Conservation (phyloP, 2,113 vertebrate genomes). For the Stercorarius parasiticus region DNA sequence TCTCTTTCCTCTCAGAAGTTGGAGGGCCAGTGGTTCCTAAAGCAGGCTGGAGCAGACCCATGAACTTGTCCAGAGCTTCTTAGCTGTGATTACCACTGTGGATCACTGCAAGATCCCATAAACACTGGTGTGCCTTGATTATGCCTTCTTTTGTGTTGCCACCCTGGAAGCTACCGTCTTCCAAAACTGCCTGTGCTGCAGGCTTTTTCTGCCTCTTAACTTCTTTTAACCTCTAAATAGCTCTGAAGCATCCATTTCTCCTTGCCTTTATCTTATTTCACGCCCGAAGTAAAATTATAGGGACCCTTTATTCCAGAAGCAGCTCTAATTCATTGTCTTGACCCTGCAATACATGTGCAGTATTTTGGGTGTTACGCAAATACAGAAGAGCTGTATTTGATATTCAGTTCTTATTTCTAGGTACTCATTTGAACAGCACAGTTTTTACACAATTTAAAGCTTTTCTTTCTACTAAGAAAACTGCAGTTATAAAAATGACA, state of each 20-base stretch:
- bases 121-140: not conserved
- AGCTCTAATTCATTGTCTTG: not conserved
- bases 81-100: not conserved
- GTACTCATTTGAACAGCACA: not conserved
- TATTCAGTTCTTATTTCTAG: not conserved
- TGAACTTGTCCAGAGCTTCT: not conserved
- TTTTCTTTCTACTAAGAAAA: not conserved
- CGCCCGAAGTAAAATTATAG: not conserved
- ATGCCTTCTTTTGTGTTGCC: not conserved
- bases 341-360: not conserved
- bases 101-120: not conserved
- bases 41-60: not conserved
- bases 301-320: not conserved
- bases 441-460: not conserved
- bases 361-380: not conserved
- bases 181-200: not conserved
- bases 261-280: not conserved
- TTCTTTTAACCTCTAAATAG: not conserved
- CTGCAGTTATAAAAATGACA: not conserved
- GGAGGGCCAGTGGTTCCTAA: not conserved
- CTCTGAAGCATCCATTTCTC: not conserved
- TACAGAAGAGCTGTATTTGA: not conserved
- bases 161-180: not conserved
- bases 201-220: not conserved
- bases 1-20: not conserved